Percentiles rank a stretch among this genome's conserved stretches.
These are phyloP conservation scores for Dendroctonus ponderosae DNA, from an alignment of 1,140 invertebrate genomes.

Conservation along the genomic window DNA sequence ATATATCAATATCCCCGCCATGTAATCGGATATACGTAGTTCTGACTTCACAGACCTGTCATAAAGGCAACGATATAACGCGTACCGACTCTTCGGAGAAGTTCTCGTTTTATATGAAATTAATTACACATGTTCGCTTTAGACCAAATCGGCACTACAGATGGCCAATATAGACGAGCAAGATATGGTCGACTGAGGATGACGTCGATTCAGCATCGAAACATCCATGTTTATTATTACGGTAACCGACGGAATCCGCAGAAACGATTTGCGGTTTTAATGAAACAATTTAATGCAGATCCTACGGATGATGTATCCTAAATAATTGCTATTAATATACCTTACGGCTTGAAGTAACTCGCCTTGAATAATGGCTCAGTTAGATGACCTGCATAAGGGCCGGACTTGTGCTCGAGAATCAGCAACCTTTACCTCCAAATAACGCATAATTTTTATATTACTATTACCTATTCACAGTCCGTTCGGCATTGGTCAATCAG, in stretches of 20 bases:
- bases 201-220: too few species aligned
- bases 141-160: too few species aligned
- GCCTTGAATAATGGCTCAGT: conserved; percentile 26
- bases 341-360: conserved; percentile 15
- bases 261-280: conserved; percentile 26
- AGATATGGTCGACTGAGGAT: too few species aligned
- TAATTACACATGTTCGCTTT: too few species aligned
- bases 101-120: too few species aligned
- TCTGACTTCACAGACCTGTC: conserved; percentile 5
- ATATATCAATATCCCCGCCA: conserved; percentile 8
- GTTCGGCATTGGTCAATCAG: too few species aligned
- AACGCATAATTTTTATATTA: too few species aligned
- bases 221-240: too few species aligned
- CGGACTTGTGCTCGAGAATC: conserved; percentile 12
- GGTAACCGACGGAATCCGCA: conserved; percentile 4
- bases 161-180: too few species aligned
- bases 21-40: conserved; percentile 1
- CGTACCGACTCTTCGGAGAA: background rate
- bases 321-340: conserved; percentile 34
- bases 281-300: conserved; percentile 30
- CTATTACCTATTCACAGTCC: too few species aligned
- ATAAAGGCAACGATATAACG: conserved; percentile 5
- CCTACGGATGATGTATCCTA: conserved; percentile 24
- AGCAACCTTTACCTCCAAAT: background rate
- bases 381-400: conserved; percentile 23